Evolutionary conservation across 2,797 vertebrate genomes (phyloP), one percentile per base, ranked within the genome.

Genomic region (Poecilia velifera): DNA sequence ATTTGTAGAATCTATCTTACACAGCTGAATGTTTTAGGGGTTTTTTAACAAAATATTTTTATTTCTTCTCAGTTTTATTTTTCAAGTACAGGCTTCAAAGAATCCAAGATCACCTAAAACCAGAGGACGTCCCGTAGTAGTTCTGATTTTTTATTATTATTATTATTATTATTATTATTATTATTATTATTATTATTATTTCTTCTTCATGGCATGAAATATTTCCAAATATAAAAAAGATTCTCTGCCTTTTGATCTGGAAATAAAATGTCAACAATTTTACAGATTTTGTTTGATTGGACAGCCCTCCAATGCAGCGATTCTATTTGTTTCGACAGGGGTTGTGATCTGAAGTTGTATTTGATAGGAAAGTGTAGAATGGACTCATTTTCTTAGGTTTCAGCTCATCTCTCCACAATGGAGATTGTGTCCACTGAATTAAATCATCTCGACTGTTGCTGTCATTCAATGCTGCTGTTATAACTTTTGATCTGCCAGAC

Each of bases 401-500:
- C 25, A 25, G n/a, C 73, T 45, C 0, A 41, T 36, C 31, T 22
- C 34, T 66, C 22, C 36, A 57, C 36, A 57, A 79, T 20, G 13
- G 34, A 77, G 62, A 82, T 41, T 16, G 78, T 78, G 77, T 9
- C 76, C 34, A 76, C 59, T 75, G 43, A 77, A 53, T 72, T 41
- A 81, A 73, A 86, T 87, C 64, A 68, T 45, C 51, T 55, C 8
- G 16, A 34, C 73, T 31, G 36, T 43, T 41, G 51, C 47, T 22
- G 25, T 64, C 73, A 84, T 77, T 85, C 0, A 46, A 78, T 86
- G 49, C 62, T 81, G 83, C 34, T 72, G 78, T 90, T 89, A 90
- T 85, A 85, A 91, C 76, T 36, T 70, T 78, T 86, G 82, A 91
- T 86, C 88, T 89, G 46, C 22, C 62, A 68, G 76, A 87, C 76